Conservation (phyloP, 2,797 vertebrate species). For the Caiman crocodilus region DNA sequence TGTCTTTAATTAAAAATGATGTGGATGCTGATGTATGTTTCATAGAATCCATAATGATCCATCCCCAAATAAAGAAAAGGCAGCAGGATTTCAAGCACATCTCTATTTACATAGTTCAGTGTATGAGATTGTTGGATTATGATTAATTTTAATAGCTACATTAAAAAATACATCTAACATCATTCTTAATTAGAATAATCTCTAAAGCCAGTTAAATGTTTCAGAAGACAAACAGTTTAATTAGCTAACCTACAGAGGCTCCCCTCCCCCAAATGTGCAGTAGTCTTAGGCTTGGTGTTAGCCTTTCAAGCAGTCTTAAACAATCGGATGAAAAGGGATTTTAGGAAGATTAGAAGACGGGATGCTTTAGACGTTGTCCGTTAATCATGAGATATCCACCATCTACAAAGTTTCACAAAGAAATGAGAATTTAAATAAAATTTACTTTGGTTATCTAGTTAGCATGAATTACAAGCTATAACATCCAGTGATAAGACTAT, state of each 20-base stretch:
- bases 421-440: conserved; percentile 84
- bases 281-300: conserved; percentile 90
- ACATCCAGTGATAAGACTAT: conserved; percentile 82
- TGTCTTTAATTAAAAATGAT: conserved; percentile 70
- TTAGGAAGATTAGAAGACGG: conserved; percentile 98
- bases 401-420: conserved; percentile 85
- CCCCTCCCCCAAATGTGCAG: conserved; percentile 89
- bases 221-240: conserved; percentile 96
- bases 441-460: conserved; percentile 84
- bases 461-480: conserved; percentile 84
- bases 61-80: conserved; percentile 73
- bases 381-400: conserved; percentile 94
- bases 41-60: conserved; percentile 54
- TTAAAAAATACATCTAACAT: conserved; percentile 87
- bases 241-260: conserved; percentile 93
- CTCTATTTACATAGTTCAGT: conserved; percentile 82
- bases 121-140: conserved; percentile 83
- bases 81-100: conserved; percentile 76
- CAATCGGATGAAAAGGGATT: conserved; percentile 99
- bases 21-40: conserved; percentile 36
- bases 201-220: conserved; percentile 94
- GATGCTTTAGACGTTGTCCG: conserved; percentile 97
- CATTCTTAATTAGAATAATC: conserved; percentile 91
- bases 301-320: conserved; percentile 99
- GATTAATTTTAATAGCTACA: conserved; percentile 88